Base-by-base conservation (phyloP, 2,113 vertebrate genomes). In the Phylloscopus trochilus region DNA sequence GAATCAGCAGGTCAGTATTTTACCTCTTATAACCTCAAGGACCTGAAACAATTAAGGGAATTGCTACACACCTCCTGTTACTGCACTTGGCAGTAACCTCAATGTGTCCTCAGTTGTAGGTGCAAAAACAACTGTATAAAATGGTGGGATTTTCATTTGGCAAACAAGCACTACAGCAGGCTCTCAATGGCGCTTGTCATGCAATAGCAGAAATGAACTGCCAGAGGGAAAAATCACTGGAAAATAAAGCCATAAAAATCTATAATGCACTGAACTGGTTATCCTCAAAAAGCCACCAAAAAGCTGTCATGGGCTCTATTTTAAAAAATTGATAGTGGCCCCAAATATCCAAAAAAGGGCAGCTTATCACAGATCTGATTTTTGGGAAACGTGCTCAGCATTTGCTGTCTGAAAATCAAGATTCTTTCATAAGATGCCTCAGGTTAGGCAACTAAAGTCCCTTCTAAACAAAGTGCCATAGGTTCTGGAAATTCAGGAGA, bases 181-280 rank as follows among this genome's bases (percentile, higher is more conserved):
- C 55, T 87, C 55, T 51, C 75, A n/a, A 0, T 18, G 20, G 12
- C 31, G 55, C 4, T 1, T 69, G 41, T 51, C 47, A 62, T 13
- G 33, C 74, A 78, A 47, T 47, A 64, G 68, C 80, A 87, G 67
- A 59, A 94, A 53, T 18, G 4, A n/a, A 58, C n/a, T 87, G 55
- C 75, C 58, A 87, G 84, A 73, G 59, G 78, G 58, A 80, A 92
- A 84, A 55, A 18, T 43, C 69, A 41, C 30, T 53, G 37, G 72
- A 49, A 83, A 55, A 79, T 22, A 83, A 87, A 92, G 31, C 35
- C 52, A 41, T 30, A 70, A n/a, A 74, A 93, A 91, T 47, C 39
- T 51, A 53, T 79, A 78, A 53, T 46, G 22, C 35, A 44, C 26
- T 41, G 23, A 82, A 64, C 12, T 33, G 6, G 10, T 85, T 87